phyloP scores from a whole-genome alignment of 2,113 vertebrate species.

The Galemys pyrenaicus region DNA sequence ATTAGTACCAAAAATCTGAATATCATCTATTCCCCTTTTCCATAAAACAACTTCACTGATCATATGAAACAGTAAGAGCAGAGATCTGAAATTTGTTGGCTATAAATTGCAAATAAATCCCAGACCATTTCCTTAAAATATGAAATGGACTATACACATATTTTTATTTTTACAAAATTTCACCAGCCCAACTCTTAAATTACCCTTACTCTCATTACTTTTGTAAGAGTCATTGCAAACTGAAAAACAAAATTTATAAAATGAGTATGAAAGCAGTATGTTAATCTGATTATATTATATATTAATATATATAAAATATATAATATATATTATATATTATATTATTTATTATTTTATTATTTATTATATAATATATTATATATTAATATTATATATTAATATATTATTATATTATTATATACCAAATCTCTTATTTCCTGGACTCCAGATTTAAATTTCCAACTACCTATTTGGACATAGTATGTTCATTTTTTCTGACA shows the following conservation, averaged over 20 bases:
- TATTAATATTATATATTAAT: too few species aligned
- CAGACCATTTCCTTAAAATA: not conserved
- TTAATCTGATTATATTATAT: too few species aligned
- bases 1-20: not conserved
- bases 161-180: conserved; percentile 3
- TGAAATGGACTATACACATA: not conserved
- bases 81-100: not conserved
- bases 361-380: too few species aligned
- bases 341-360: too few species aligned
- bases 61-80: not conserved
- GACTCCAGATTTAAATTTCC: not conserved
- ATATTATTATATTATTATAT: too few species aligned
- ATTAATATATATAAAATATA: too few species aligned
- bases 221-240: not conserved
- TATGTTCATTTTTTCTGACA: not conserved
- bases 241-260: not conserved
- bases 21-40: not conserved
- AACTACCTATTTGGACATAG: not conserved
- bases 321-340: too few species aligned
- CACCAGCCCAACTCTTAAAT: not conserved
- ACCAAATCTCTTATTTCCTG: not conserved
- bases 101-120: not conserved
- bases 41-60: not conserved
- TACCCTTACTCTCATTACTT: not conserved
- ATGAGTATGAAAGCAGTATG: not conserved